These are phyloP conservation scores for Brevipalpus yothersi DNA, from an alignment of 1,140 invertebrate species.

Conservation along the genomic window DNA sequence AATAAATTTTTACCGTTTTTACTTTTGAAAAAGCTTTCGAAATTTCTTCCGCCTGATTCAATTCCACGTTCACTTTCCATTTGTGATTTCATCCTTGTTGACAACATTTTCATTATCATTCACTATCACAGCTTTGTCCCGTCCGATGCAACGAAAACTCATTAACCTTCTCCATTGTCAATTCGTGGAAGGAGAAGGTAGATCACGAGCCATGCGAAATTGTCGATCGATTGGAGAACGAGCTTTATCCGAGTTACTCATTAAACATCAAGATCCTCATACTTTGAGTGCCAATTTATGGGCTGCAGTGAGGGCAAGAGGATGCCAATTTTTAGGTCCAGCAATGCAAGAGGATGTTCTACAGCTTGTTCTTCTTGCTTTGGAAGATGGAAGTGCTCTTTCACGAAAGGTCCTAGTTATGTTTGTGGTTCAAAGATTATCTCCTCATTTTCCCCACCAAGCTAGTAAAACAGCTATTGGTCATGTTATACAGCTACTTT, in stretches of 20 bases:
- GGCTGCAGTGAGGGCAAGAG: conserved; percentile 82
- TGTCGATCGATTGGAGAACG: conserved; percentile 76
- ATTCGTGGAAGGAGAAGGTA: conserved; percentile 38
- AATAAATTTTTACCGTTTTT: not conserved
- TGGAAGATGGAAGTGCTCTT: conserved; percentile 87
- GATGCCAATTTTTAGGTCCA: conserved; percentile 96
- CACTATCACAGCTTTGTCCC: conserved; percentile 30
- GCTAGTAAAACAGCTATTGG: conserved; percentile 95
- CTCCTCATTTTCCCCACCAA: conserved; percentile 72
- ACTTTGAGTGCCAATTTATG: conserved; percentile 72
- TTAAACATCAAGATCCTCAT: conserved; percentile 79
- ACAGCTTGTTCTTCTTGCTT: conserved; percentile 54
- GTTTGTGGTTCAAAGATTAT: conserved; percentile 89
- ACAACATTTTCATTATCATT: not conserved
- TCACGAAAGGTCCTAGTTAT: conserved; percentile 92
- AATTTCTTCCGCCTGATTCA: not conserved
- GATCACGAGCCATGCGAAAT: conserved; percentile 49
- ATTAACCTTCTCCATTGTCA: conserved; percentile 78
- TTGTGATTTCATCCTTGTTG: not conserved
- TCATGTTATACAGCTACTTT: conserved; percentile 90
- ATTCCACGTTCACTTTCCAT: not conserved
- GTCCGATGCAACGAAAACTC: conserved; percentile 84
- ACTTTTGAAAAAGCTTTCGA: not conserved
- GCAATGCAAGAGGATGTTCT: conserved; percentile 18
- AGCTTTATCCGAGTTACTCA: conserved; percentile 75